These are phyloP conservation scores for Macrophya annulata DNA, from an alignment of 2,888 invertebrate genomes.

Conservation along the genomic window DNA sequence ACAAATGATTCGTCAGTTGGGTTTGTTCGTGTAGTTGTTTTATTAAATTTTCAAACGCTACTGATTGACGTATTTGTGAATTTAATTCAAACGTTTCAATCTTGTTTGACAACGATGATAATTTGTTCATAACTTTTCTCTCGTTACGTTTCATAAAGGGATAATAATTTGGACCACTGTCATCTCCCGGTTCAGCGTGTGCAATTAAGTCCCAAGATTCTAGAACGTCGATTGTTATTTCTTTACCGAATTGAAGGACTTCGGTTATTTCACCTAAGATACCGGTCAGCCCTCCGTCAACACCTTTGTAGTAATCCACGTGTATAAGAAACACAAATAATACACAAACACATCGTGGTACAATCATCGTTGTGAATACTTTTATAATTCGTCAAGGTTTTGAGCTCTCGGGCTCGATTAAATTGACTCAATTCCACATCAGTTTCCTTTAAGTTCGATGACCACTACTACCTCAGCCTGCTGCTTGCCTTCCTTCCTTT, in stretches of 20 bases:
- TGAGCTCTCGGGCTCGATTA: background rate
- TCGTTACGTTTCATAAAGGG: conserved; percentile 85
- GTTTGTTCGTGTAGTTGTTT: conserved; percentile 67
- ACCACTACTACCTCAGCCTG: background rate
- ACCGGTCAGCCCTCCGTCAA: conserved; percentile 54
- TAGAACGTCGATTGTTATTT: conserved; percentile 65
- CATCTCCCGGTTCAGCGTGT: conserved; percentile 59
- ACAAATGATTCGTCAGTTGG: conserved; percentile 83
- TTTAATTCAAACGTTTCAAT: conserved; percentile 69
- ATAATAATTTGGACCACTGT: conserved; percentile 81
- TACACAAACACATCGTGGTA: background rate
- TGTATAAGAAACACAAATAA: background rate
- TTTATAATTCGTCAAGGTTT: background rate
- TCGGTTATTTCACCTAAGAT: conserved; percentile 69
- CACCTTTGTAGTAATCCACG: background rate
- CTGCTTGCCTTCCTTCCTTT: conserved; percentile 52
- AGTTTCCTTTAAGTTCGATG: background rate
- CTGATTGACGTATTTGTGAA: conserved; percentile 62
- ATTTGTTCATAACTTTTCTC: conserved; percentile 73
- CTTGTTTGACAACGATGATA: conserved; percentile 66
- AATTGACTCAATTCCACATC: conserved; percentile 2
- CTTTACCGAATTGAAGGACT: conserved; percentile 69
- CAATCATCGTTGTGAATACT: background rate
- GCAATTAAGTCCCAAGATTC: conserved; percentile 69
- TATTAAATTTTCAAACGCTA: conserved; percentile 15